Evolutionary conservation across 2,113 vertebrate genomes (phyloP), one percentile per base, ranked within the genome.

Genomic region (Ursus arctos): DNA sequence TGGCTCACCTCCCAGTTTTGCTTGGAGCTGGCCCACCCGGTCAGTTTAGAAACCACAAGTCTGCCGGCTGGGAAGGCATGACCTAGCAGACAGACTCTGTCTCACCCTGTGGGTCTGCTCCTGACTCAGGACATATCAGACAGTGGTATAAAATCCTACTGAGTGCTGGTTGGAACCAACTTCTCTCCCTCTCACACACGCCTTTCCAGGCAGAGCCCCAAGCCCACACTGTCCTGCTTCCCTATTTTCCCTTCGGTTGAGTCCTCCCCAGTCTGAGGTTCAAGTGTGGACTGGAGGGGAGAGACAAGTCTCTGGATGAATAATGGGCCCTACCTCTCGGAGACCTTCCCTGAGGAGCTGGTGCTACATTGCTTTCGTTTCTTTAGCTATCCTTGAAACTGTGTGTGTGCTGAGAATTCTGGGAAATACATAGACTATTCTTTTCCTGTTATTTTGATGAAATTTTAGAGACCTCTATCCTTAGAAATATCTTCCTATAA

Each of bases 121-220:
- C 26, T 55, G 28, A 65, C 91, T 91, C 31, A 4, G 24, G 4
- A 9, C 8, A 31, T 0, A 4, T 43, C 72, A 21, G 47, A 1
- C 7, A 22, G 24, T 53, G 33, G 36, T 5, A 8, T 36, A 12
- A 9, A 59, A 26, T 59, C 47, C 59, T 10, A 6, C 59, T 3
- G 53, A 26, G 67, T 6, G 0, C 4, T 40, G 43, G 4, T 9
- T 10, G 21, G n/a, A 67, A 24, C 72, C 0, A 0, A 21, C 57
- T 49, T 57, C 36, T 82, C 4, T 61, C 69, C 9, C 6, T 40
- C 31, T 63, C 84, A 31, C 40, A 63, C 8, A 13, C 16, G 36
- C 26, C 36, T 88, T 55, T 28, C 49, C 40, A 19, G 3, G 28
- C 6, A 4, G n/a, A 57, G 6, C 4, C 77, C 47, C 24, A 40